Evolutionary conservation across 2,113 vertebrate genomes (phyloP).

Genomic region (Pungitius pungitius): DNA sequence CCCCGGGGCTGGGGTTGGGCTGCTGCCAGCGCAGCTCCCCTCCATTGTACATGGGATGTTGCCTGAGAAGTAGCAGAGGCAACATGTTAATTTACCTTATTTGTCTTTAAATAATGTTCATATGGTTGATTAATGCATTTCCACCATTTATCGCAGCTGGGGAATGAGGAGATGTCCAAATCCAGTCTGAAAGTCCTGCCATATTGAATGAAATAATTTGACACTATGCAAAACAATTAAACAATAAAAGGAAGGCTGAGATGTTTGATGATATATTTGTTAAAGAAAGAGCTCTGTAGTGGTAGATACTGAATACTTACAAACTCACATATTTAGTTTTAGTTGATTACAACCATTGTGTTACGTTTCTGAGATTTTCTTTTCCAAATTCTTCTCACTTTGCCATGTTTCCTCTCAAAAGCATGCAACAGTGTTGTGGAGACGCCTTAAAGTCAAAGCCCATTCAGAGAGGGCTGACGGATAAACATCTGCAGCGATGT

Average conservation of each 20-base stretch:
- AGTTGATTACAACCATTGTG: background rate
- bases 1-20: slow-evolving; percentile 87
- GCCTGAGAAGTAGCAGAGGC: slow-evolving; percentile 77
- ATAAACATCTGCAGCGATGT: slow-evolving; percentile 3
- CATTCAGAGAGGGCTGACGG: background rate
- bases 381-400: background rate
- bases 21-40: slow-evolving; percentile 97
- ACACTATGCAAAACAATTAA: background rate
- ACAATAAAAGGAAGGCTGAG: background rate
- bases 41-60: slow-evolving; percentile 91
- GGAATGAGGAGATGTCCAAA: background rate
- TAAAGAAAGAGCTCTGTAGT: background rate
- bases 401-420: background rate
- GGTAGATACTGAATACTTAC: background rate
- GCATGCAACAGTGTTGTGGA: background rate
- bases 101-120: background rate
- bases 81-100: background rate
- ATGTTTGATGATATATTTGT: no score
- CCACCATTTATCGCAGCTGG: background rate
- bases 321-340: background rate
- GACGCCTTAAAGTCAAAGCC: background rate
- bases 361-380: background rate
- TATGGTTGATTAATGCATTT: background rate
- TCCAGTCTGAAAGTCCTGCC: background rate
- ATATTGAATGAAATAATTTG: background rate